These are phyloP conservation scores for Osmoderma eremita DNA, from an alignment of 2,888 invertebrate species.

Conservation along the genomic window DNA sequence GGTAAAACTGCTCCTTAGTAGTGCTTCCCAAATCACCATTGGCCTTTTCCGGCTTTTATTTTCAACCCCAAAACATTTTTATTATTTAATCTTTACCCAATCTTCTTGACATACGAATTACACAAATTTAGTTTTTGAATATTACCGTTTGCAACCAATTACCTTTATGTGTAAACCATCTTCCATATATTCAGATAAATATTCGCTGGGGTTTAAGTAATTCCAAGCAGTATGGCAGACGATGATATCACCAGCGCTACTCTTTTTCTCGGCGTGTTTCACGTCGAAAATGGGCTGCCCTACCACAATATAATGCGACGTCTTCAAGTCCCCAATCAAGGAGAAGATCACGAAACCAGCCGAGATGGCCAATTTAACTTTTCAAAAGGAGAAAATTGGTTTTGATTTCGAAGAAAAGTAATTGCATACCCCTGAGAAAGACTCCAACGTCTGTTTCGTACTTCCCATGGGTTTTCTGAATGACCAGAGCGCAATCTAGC, in stretches of 20 bases:
- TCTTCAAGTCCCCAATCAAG: conserved; percentile 66
- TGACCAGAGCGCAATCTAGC: conserved; percentile 73
- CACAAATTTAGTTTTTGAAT: too few relatives aligned
- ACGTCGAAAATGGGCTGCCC: conserved; percentile 73
- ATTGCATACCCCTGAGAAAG: conserved; percentile 67
- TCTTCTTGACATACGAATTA: too few relatives aligned
- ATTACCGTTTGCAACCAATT: too few relatives aligned
- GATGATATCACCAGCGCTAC: conserved; percentile 71
- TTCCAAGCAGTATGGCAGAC: conserved; percentile 70
- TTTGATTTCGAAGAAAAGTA: too few relatives aligned
- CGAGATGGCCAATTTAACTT: conserved; percentile 73
- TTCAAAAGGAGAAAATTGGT: conserved; percentile 26
- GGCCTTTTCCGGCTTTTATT: too few relatives aligned
- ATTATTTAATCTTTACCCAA: too few relatives aligned
- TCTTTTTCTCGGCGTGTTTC: conserved; percentile 65
- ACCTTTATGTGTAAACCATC: conserved; percentile 68
- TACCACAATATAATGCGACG: conserved; percentile 70
- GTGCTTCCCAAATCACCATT: too few relatives aligned
- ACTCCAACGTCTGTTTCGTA: conserved; percentile 72
- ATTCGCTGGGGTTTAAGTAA: conserved; percentile 71
- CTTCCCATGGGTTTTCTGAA: conserved; percentile 73
- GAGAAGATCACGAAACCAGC: conserved; percentile 70
- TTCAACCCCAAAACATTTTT: too few relatives aligned
- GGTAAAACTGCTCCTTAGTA: too few relatives aligned
- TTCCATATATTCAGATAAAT: conserved; percentile 66